These are phyloP conservation scores for Columba guinea DNA, from an alignment of 2,797 vertebrate genomes.

Conservation along the genomic window DNA sequence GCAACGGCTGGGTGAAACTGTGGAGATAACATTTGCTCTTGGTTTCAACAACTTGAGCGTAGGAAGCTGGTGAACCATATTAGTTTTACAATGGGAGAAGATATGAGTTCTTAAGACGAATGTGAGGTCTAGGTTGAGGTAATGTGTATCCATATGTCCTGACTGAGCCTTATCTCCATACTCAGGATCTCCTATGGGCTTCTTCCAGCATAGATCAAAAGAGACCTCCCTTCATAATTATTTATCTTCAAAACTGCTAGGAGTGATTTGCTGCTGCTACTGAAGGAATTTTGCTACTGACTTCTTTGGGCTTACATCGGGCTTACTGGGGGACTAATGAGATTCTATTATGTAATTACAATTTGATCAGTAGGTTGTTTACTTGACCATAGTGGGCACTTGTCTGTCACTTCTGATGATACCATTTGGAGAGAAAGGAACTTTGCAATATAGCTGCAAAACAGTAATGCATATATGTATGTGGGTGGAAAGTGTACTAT, in stretches of 20 bases:
- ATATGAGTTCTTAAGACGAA: not conserved
- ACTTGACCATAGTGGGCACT: not conserved
- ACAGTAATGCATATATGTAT: not conserved
- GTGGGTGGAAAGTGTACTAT: not conserved
- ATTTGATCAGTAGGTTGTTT: not conserved
- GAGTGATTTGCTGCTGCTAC: not conserved
- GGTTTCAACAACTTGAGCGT: not conserved
- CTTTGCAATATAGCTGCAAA: constrained; percentile 3
- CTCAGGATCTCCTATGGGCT: not conserved
- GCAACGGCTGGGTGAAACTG: not conserved
- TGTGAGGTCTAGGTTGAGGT: not conserved
- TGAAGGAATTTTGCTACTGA: not conserved
- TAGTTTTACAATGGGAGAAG: not conserved
- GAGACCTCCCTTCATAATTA: not conserved
- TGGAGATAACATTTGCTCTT: not conserved
- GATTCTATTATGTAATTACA: not conserved
- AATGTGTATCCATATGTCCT: not conserved
- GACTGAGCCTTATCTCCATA: not conserved
- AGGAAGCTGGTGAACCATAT: not conserved
- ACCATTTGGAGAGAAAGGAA: not conserved
- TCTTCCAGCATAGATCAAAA: not conserved
- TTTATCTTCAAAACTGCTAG: not conserved
- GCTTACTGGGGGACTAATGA: not conserved
- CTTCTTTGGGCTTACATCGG: not conserved
- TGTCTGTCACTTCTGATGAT: not conserved